Conservation (phyloP, 1,140 invertebrate species). For the Cepaea nemoralis region DNA sequence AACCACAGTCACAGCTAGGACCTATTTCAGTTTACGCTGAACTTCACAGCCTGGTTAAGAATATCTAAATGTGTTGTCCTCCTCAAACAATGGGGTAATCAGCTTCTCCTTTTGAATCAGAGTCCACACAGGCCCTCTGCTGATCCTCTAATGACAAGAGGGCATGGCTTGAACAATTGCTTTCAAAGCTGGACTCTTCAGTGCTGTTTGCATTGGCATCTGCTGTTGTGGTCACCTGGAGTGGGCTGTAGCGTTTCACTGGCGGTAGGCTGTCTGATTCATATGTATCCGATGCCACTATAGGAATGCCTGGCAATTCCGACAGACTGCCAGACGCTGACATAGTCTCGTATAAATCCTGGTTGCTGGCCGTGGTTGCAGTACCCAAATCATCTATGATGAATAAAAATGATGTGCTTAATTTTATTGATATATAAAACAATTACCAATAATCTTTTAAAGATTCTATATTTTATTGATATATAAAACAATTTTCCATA, state of each 20-base stretch:
- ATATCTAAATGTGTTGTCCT: no score
- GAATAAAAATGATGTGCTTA: no score
- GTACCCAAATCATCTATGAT: slow-evolving; percentile 25
- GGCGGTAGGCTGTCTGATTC: background rate
- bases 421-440: no score
- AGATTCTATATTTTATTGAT: no score
- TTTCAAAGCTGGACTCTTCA: slow-evolving; percentile 63
- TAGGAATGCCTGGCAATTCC: slow-evolving; percentile 30
- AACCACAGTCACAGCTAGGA: no score
- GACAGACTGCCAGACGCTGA: slow-evolving; percentile 39
- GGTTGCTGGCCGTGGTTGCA: slow-evolving; percentile 24
- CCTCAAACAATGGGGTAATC: slow-evolving; percentile 9
- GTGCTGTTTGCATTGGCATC: slow-evolving; percentile 55
- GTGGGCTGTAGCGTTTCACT: background rate
- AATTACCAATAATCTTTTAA: no score
- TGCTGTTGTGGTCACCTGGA: slow-evolving; percentile 25
- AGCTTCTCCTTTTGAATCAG: background rate
- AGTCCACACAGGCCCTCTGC: slow-evolving; percentile 10
- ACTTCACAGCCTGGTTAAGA: no score
- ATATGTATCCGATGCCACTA: slow-evolving; percentile 16
- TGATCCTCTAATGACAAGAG: slow-evolving; percentile 47
- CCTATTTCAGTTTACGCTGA: no score
- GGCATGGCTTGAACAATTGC: slow-evolving; percentile 57
- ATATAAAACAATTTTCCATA: no score
- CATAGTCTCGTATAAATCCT: slow-evolving; percentile 1